Conservation (phyloP, 2,888 invertebrate genomes). For the Caenorhabditis uteleia region DNA sequence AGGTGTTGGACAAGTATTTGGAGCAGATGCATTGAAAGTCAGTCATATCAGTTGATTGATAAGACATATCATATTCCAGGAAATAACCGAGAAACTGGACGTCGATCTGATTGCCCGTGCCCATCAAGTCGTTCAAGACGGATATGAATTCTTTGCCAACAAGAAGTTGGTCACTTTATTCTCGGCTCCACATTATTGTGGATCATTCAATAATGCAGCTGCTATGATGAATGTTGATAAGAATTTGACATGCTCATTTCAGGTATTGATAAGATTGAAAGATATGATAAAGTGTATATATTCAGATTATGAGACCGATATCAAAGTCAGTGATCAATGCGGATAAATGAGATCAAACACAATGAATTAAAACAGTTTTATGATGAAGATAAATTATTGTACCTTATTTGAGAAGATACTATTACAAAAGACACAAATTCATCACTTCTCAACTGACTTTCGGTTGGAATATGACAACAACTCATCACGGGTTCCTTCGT, state of each 20-base stretch:
- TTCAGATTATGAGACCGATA: conserved; percentile 6
- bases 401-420: no score
- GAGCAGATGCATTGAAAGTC: conserved; percentile 74
- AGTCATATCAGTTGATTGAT: conserved; percentile 46
- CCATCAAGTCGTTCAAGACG: conserved; percentile 74
- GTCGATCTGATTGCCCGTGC: conserved; percentile 60
- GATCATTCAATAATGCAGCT: conserved; percentile 59
- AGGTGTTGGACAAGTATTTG: conserved; percentile 75
- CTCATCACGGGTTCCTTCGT: no score
- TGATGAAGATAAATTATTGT: no score
- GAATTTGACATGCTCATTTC: conserved; percentile 56
- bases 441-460: no score
- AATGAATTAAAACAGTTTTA: no score
- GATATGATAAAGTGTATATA: not conserved
- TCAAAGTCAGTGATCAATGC: conserved; percentile 1
- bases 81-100: conserved; percentile 41
- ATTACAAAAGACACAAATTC: no score
- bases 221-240: conserved; percentile 64
- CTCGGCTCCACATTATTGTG: conserved; percentile 55
- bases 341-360: no score
- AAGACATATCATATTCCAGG: no score
- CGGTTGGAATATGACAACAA: no score
- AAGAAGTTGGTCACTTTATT: conserved; percentile 54
- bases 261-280: not conserved
- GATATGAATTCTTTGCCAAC: conserved; percentile 74